Evolutionary conservation across 1,140 invertebrate genomes (phyloP).

Genomic region (Drosophila quadrilineata): DNA sequence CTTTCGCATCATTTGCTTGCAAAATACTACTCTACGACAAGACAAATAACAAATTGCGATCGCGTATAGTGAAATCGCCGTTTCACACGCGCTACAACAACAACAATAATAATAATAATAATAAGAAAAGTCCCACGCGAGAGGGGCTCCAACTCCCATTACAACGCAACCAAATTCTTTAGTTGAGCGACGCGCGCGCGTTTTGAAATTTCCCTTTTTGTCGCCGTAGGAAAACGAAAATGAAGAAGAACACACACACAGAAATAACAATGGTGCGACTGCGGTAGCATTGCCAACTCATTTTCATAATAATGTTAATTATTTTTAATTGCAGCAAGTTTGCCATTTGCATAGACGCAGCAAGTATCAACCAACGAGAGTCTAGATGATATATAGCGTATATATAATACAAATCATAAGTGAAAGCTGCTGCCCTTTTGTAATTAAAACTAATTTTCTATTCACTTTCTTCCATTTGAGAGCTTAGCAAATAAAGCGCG

Average conservation of each 20-base stretch:
- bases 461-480: slow-evolving; percentile 26
- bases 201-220: slow-evolving; percentile 68
- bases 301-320: slow-evolving; percentile 76
- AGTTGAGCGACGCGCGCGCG: slow-evolving; percentile 18
- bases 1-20: slow-evolving; percentile 18
- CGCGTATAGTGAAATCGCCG: slow-evolving; percentile 27
- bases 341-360: slow-evolving; percentile 57
- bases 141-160: slow-evolving; percentile 1
- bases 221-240: slow-evolving; percentile 25
- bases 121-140: slow-evolving; percentile 46
- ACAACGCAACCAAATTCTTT: slow-evolving; percentile 52
- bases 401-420: slow-evolving; percentile 43
- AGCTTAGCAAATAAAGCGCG: background rate
- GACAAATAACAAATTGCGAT: slow-evolving; percentile 22
- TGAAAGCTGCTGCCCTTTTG: slow-evolving; percentile 50
- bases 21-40: slow-evolving; percentile 1
- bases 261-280: slow-evolving; percentile 51
- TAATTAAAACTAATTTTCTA: slow-evolving; percentile 42
- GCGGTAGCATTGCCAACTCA: slow-evolving; percentile 43
- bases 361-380: no score
- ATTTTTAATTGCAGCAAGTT: slow-evolving; percentile 74
- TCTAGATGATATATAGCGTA: slow-evolving; percentile 24
- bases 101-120: no score
- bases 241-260: slow-evolving; percentile 31
- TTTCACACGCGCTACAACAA: slow-evolving; percentile 24